Conservation (phyloP, 2,888 invertebrate genomes). For the Rhodophaea formosa region DNA sequence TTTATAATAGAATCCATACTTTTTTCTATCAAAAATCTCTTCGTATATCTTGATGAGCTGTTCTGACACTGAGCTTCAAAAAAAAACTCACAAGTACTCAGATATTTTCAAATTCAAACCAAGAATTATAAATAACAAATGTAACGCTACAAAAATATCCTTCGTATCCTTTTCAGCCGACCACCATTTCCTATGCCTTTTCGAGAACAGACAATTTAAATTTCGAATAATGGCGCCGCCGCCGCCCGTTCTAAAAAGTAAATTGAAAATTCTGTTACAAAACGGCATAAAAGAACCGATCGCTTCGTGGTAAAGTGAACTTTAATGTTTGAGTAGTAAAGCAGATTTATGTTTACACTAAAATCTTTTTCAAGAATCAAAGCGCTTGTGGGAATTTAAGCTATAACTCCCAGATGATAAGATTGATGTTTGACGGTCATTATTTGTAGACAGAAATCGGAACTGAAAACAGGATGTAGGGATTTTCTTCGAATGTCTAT, state of each 20-base stretch:
- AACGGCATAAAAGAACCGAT: not conserved
- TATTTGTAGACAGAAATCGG: not conserved
- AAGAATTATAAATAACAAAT: not conserved
- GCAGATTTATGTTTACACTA: not conserved
- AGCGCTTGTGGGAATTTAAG: not conserved
- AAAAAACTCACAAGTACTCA: too few relatives aligned
- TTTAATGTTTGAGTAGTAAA: not conserved
- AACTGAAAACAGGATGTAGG: not conserved
- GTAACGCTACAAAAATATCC: not conserved
- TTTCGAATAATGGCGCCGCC: not conserved
- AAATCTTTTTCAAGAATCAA: not conserved
- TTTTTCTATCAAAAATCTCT: too few relatives aligned
- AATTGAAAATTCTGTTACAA: not conserved
- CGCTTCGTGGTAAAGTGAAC: not conserved
- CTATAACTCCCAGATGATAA: not conserved
- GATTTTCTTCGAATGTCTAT: not conserved
- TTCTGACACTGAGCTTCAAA: too few relatives aligned
- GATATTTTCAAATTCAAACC: not conserved
- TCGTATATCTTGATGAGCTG: too few relatives aligned
- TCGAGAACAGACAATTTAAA: slow-evolving; percentile 1
- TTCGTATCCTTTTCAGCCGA: not conserved
- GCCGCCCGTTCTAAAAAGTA: not conserved
- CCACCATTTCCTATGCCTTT: slow-evolving; percentile 4
- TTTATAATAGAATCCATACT: too few relatives aligned
- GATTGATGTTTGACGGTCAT: not conserved